A percentile compares a stretch with the other conserved stretches of the same genome.
Evolutionary conservation across 2,113 vertebrate species (phyloP).

Genomic region (Rhinolophus ferrumequinum): DNA sequence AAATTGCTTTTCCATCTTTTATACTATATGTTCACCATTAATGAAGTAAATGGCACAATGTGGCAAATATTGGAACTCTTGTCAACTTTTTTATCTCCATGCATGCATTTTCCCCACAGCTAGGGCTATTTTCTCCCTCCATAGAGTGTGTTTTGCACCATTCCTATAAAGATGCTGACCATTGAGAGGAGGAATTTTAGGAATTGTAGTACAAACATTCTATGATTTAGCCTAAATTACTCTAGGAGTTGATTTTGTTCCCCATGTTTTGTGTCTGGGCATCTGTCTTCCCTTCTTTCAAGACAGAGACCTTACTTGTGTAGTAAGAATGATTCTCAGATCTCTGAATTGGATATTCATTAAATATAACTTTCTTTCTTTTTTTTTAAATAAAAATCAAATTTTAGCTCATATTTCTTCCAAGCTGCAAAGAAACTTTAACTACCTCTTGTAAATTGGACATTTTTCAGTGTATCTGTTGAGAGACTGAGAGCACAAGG

Average conservation of each 20-base stretch:
- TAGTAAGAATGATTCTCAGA: neutral
- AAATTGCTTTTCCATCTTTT: neutral
- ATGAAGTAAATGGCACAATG: neutral
- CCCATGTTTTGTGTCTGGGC: neutral
- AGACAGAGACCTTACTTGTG: neutral
- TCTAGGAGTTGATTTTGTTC: neutral
- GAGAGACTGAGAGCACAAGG: neutral
- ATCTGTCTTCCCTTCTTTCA: neutral
- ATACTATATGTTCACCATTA: neutral
- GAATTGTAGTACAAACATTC: neutral
- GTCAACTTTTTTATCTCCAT: neutral
- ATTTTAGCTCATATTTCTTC: neutral
- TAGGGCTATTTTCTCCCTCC: neutral
- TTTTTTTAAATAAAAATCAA: neutral
- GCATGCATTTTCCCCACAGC: neutral
- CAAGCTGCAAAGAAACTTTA: neutral
- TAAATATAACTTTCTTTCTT: constrained; percentile 48
- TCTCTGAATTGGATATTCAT: neutral
- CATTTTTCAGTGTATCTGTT: neutral
- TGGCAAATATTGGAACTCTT: neutral
- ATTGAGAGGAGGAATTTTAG: neutral
- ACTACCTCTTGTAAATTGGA: neutral
- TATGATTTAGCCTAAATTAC: neutral
- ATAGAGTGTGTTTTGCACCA: neutral
- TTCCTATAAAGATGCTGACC: neutral